These are phyloP conservation scores for Aptenodytes patagonicus DNA, from an alignment of 2,113 vertebrate species.

Conservation along the genomic window DNA sequence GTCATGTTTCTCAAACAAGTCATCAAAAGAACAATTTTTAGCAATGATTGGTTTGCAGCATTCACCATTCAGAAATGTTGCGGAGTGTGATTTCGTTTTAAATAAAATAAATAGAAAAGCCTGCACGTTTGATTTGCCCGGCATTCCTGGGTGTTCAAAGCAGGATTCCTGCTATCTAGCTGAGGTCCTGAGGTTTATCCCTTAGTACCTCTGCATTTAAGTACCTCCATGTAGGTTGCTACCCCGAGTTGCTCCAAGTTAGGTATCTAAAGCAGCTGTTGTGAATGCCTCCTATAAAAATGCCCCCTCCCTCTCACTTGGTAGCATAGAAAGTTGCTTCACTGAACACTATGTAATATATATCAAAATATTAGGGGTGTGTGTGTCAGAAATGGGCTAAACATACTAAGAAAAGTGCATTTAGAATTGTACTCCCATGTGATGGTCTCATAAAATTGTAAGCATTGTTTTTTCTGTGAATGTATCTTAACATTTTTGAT, in stretches of 20 bases:
- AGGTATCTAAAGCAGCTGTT: background rate
- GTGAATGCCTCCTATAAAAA: background rate
- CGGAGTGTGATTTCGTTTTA: background rate
- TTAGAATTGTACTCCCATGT: background rate
- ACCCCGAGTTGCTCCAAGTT: background rate
- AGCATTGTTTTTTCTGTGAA: constrained; percentile 55
- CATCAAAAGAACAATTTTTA: constrained; percentile 27
- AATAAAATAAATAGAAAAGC: background rate
- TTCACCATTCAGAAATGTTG: constrained; percentile 3
- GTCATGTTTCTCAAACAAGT: background rate
- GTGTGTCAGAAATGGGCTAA: background rate
- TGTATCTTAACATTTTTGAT: constrained; percentile 66
- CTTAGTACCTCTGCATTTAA: background rate
- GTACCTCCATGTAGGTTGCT: background rate
- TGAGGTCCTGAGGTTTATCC: background rate
- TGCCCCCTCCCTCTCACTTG: background rate
- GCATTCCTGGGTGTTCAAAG: background rate
- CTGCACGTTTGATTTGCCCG: background rate
- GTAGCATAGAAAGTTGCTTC: background rate
- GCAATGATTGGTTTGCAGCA: background rate
- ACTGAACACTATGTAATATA: background rate
- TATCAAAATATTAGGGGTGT: background rate
- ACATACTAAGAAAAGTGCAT: background rate
- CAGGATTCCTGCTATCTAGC: background rate
- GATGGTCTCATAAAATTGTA: constrained; percentile 20